Base-by-base conservation (phyloP, 2,797 vertebrate genomes). In the Bryconaethiops microstoma region DNA sequence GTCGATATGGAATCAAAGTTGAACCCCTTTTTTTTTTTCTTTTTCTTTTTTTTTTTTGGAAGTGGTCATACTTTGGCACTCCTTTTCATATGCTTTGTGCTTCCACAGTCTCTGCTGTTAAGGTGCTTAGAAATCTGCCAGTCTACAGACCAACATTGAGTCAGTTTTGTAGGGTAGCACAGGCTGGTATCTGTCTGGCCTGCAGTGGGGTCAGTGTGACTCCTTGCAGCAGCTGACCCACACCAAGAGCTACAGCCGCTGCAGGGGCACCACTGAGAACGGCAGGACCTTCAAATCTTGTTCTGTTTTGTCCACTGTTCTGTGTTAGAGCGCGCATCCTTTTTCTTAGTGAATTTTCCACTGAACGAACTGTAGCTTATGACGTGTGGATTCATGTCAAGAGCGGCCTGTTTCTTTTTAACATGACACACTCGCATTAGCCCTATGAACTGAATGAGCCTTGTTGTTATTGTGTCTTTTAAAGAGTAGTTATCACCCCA, bases 191-290 rank as follows among this genome's bases (percentile, higher is more conserved):
- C 14, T 52, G 45, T 35, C 23, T 71, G 69, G 50, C 69, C 69
- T 54, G 50, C 48, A 17, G 48, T 71, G 69, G 69, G 68, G 69
- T 73, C 67, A 69, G 21, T 23, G n/a, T 12, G 42, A 69, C 6
- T 65, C 42, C 10, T 69, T 69, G 67, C 19, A 69, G 67, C 71
- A 73, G 29, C 71, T 59, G 71, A 73, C 52, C 52, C 19, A 14
- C 16, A 57, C 52, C 17, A 4, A 40, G 29, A 57, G 71, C 23
- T 54, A 25, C 21, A 35, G 69, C 13, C 21, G 69, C 52, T 54
- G 69, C 69, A 52, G 45, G 45, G 10, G 10, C 45, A 7, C 35
- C 45, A 17, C 14, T 55, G 52, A 35, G 52, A 29, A 35, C 62
- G 7, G 35, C 57, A 62, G 79, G 13, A 40, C 69, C 23, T 48